phyloP scores from a whole-genome alignment of 2,888 invertebrate species.

The Morinoia aosen region DNA sequence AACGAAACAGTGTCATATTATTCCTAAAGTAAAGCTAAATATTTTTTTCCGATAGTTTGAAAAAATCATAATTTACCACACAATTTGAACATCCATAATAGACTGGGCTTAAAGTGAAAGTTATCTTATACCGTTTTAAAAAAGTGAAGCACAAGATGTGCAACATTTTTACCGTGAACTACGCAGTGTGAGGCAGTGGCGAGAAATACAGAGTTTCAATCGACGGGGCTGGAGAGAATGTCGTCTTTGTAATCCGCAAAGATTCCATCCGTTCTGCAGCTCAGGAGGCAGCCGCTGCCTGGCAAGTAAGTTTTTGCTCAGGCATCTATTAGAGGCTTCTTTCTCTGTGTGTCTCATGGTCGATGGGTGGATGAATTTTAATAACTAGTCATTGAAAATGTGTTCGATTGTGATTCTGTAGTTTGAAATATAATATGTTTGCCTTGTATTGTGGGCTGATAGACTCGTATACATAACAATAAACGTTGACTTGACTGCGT shows the following conservation, averaged over 20 bases:
- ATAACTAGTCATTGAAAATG: neutral
- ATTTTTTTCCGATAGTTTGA: neutral
- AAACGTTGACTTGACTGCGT: neutral
- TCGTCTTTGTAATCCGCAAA: neutral
- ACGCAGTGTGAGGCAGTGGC: neutral
- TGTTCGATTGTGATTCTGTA: no score
- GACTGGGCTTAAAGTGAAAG: neutral
- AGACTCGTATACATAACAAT: neutral
- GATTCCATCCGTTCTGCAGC: slow-evolving; percentile 35
- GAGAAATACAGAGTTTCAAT: neutral
- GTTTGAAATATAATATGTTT: no score
- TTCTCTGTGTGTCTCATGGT: neutral
- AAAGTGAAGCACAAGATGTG: neutral
- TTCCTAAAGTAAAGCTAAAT: neutral
- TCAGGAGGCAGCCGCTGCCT: neutral
- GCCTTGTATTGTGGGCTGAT: neutral
- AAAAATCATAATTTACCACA: neutral
- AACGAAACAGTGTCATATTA: neutral
- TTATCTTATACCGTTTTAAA: neutral
- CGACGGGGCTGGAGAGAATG: neutral
- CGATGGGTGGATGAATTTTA: neutral
- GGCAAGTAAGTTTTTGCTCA: slow-evolving; percentile 5
- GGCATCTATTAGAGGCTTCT: neutral
- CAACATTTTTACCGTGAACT: neutral
- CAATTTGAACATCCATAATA: neutral